These are phyloP conservation scores for Sula dactylatra DNA, from an alignment of 2,113 vertebrate genomes.

Conservation along the genomic window DNA sequence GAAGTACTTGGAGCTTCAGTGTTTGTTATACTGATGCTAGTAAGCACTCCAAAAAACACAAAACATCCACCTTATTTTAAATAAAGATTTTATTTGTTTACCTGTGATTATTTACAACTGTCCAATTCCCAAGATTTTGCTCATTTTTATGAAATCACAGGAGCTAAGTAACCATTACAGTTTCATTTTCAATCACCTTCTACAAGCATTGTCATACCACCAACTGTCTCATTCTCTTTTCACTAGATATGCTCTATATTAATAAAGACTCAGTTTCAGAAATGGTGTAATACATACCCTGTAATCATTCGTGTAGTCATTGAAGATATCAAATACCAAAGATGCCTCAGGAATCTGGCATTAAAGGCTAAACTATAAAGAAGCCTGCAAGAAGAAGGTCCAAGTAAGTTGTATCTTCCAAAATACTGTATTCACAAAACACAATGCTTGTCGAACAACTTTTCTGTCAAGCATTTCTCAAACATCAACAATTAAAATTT, in stretches of 20 bases:
- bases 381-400: constrained; percentile 79
- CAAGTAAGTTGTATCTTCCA: background rate
- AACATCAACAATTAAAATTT: background rate
- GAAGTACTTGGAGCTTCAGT: background rate
- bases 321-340: constrained; percentile 96
- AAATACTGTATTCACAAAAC: background rate
- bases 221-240: background rate
- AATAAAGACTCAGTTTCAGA: background rate
- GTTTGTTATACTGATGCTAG: background rate
- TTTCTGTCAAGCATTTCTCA: background rate
- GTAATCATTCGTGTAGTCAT: constrained; percentile 99
- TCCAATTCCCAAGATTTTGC: background rate
- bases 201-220: background rate
- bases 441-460: background rate
- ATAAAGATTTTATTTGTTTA: background rate
- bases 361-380: constrained; percentile 98
- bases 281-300: constrained; percentile 79
- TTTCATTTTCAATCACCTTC: background rate
- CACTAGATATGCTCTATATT: background rate
- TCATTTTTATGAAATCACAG: background rate
- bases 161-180: background rate
- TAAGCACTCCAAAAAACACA: background rate
- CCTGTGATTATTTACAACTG: background rate
- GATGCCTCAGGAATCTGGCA: constrained; percentile 92
- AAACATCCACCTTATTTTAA: background rate